Conservation (phyloP, 1,140 invertebrate genomes). For the Sminthurinus signatus region DNA sequence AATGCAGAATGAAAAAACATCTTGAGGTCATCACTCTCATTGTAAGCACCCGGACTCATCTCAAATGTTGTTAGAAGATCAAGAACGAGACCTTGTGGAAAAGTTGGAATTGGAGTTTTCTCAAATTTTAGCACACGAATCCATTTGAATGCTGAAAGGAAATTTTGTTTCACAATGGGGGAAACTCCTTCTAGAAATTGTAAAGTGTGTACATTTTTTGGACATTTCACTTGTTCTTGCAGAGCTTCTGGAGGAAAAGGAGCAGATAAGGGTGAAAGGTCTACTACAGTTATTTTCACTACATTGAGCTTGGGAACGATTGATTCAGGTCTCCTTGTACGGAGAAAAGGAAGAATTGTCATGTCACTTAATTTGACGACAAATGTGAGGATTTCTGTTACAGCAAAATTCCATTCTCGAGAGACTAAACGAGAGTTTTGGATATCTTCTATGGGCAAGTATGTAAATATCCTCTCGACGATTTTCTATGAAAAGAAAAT, state of each 20-base stretch:
- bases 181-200: background rate
- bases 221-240: constrained; percentile 2
- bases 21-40: background rate
- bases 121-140: background rate
- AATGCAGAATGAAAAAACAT: background rate
- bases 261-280: background rate
- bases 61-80: background rate
- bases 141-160: background rate
- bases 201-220: background rate
- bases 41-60: constrained; percentile 1
- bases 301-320: background rate
- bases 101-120: background rate
- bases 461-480: background rate
- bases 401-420: background rate
- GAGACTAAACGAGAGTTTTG: background rate
- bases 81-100: background rate
- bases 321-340: background rate
- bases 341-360: constrained; percentile 4
- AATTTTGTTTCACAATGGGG: background rate
- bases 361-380: background rate
- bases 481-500: background rate
- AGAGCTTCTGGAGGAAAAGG: background rate
- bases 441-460: background rate
- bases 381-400: background rate
- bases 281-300: background rate